These are phyloP conservation scores for Aplocera efformata DNA, from an alignment of 2,888 invertebrate species.

Conservation along the genomic window DNA sequence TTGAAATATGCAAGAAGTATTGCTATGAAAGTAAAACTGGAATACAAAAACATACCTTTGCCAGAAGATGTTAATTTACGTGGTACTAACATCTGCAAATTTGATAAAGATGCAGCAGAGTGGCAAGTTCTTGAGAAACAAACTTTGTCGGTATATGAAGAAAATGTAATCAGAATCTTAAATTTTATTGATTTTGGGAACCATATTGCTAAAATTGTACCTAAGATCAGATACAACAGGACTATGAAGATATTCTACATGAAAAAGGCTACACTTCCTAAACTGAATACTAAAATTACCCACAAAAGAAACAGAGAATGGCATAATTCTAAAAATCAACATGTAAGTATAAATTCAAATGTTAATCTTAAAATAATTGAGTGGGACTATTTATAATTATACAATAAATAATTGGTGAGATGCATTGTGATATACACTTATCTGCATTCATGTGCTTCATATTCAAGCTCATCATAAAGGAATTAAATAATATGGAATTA, in stretches of 20 bases:
- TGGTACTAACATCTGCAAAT: conserved; percentile 84
- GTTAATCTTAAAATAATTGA: no score
- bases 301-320: conserved; percentile 68
- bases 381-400: no score
- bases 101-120: conserved; percentile 84
- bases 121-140: conserved; percentile 83
- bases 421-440: no score
- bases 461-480: no score
- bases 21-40: conserved; percentile 77
- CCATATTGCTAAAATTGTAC: conserved; percentile 83
- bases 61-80: conserved; percentile 88
- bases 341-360: conserved; percentile 46
- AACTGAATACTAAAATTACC: conserved; percentile 58
- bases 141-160: conserved; percentile 82
- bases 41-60: conserved; percentile 83
- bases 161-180: conserved; percentile 86
- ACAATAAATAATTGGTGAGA: no score
- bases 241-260: conserved; percentile 68
- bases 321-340: conserved; percentile 66
- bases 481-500: no score
- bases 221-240: conserved; percentile 84
- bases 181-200: conserved; percentile 91
- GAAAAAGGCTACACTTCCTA: conserved; percentile 55
- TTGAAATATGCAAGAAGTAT: conserved; percentile 54
- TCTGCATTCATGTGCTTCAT: no score